A percentile compares a stretch with the other conserved stretches of the same genome.
These are phyloP conservation scores for Pristionchus fissidentatus DNA, from an alignment of 2,888 invertebrate genomes.

Conservation along the genomic window DNA sequence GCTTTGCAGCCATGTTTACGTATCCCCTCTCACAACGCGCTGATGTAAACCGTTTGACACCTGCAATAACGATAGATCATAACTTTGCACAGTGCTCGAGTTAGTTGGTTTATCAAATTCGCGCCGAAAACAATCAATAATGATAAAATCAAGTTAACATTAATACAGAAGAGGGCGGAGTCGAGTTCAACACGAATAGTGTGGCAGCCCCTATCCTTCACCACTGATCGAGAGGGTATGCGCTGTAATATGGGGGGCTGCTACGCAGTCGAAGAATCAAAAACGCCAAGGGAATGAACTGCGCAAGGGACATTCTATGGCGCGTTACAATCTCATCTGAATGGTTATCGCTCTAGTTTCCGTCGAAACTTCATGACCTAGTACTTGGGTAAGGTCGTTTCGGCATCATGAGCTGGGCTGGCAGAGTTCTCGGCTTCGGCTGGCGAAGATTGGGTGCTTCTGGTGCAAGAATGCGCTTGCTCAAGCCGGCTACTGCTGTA, in stretches of 20 bases:
- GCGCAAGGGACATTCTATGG: not conserved
- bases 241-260: not conserved
- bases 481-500: constrained; percentile 2
- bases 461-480: not conserved
- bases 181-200: not conserved
- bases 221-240: not conserved
- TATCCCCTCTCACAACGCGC: constrained; percentile 42
- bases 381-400: not conserved
- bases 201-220: constrained; percentile 31
- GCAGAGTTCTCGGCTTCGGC: not conserved
- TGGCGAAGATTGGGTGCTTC: not conserved
- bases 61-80: not conserved
- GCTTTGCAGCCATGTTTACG: constrained; percentile 64
- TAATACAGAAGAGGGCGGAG: constrained; percentile 15
- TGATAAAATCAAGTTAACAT: not conserved
- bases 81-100: not conserved
- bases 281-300: not conserved
- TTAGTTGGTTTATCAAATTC: not conserved
- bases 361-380: not conserved
- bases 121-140: not conserved
- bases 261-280: not conserved
- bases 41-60: constrained; percentile 32
- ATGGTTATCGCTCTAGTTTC: not conserved
- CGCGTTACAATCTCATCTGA: not conserved
- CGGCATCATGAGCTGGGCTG: constrained; percentile 26